Evolutionary conservation across 2,888 invertebrate species (phyloP).

Genomic region (Melieria omissa): DNA sequence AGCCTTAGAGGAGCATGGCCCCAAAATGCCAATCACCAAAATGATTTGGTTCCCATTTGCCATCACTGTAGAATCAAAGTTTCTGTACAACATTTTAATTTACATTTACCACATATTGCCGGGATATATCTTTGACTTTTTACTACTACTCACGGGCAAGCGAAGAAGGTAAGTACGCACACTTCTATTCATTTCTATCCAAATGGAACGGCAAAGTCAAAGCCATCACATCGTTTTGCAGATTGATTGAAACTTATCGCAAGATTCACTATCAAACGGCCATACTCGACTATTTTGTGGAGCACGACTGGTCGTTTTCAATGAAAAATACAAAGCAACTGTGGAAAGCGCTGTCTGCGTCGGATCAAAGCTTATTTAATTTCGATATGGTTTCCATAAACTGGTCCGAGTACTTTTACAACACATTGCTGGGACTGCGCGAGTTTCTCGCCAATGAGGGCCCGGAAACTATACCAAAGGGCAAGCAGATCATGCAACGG

Average conservation of each 20-base stretch:
- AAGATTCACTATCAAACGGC: constrained; percentile 83
- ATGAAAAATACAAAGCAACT: constrained; percentile 70
- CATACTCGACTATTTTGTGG: constrained; percentile 80
- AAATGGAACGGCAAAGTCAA: not conserved
- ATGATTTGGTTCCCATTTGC: constrained; percentile 76
- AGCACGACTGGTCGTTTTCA: constrained; percentile 77
- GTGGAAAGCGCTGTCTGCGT: constrained; percentile 63
- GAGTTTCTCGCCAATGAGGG: constrained; percentile 82
- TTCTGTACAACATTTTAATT: constrained; percentile 65
- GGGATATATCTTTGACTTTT: constrained; percentile 71
- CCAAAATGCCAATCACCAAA: constrained; percentile 71
- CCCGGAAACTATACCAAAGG: constrained; percentile 74
- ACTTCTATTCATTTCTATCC: not conserved
- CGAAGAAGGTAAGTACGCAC: constrained; percentile 58
- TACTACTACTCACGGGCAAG: constrained; percentile 46
- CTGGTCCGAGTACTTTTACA: constrained; percentile 70
- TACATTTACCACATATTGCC: constrained; percentile 74
- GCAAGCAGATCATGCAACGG: constrained; percentile 72
- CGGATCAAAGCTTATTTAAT: constrained; percentile 72
- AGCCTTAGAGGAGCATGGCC: constrained; percentile 60
- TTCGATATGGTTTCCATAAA: constrained; percentile 78
- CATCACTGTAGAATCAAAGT: constrained; percentile 66
- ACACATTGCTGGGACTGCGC: constrained; percentile 78
- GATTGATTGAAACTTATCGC: constrained; percentile 80
- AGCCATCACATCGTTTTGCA: constrained; percentile 56